phyloP scores from a whole-genome alignment of 2,888 invertebrate species.

The Trachelus troglodyta region DNA sequence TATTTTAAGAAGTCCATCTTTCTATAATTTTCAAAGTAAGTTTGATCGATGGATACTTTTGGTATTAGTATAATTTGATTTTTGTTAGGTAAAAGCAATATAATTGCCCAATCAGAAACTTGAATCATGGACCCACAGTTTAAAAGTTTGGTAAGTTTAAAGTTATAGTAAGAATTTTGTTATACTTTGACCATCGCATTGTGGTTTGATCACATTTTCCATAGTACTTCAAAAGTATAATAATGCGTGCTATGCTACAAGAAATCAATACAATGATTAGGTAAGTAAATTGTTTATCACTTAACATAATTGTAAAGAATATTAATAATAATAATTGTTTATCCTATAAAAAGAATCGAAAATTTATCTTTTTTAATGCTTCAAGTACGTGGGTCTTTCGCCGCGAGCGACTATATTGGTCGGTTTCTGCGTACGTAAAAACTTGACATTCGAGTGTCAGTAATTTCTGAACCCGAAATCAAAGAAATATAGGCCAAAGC shows the following conservation, averaged over 20 bases:
- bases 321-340: no score
- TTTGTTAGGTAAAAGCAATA: conserved; percentile 19
- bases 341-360: no score
- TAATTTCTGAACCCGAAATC: no score
- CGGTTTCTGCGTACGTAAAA: no score
- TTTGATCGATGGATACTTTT: not conserved
- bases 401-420: no score
- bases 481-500: no score
- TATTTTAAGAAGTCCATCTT: not conserved
- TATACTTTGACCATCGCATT: not conserved
- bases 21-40: not conserved
- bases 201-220: no score
- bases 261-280: not conserved
- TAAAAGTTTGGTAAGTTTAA: conserved; percentile 5
- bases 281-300: not conserved
- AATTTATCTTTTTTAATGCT: no score
- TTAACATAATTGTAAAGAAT: no score
- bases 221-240: not conserved
- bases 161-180: not conserved
- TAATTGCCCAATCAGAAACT: conserved; percentile 39
- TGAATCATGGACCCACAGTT: conserved; percentile 40
- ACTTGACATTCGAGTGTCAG: no score
- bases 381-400: no score
- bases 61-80: not conserved
- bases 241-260: not conserved